phyloP scores from a whole-genome alignment of 2,113 vertebrate genomes.

The Syrrhaptes paradoxus region DNA sequence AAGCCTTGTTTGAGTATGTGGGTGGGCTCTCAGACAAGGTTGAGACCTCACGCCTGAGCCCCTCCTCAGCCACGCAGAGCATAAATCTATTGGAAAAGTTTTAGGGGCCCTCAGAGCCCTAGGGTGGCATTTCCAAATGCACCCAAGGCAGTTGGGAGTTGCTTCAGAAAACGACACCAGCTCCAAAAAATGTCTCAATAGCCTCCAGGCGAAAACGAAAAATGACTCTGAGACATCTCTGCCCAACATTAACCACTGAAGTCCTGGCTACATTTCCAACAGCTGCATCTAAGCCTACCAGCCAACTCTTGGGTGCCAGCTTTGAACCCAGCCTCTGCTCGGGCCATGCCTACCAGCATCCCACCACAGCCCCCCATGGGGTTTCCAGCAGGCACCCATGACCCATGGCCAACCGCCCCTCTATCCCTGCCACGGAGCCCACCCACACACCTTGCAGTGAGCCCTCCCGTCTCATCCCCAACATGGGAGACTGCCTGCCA shows the following conservation, averaged over 20 bases:
- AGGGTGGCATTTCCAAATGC: neutral
- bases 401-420: neutral
- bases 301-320: neutral
- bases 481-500: accelerated
- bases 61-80: neutral
- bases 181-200: neutral
- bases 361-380: accelerated
- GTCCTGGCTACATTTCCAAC: neutral
- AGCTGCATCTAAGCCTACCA: neutral
- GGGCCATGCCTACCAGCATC: accelerated
- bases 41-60: accelerated
- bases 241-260: neutral
- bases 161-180: neutral
- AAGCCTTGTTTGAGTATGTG: neutral
- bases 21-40: neutral
- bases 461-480: neutral
- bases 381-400: neutral
- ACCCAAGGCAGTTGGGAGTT: neutral
- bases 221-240: neutral
- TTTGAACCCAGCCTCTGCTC: accelerated
- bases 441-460: accelerated
- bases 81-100: neutral
- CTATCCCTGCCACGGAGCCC: accelerated
- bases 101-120: neutral
- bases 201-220: neutral